Base-by-base conservation (phyloP, 2,888 invertebrate genomes). In the Drosophila histrio region DNA sequence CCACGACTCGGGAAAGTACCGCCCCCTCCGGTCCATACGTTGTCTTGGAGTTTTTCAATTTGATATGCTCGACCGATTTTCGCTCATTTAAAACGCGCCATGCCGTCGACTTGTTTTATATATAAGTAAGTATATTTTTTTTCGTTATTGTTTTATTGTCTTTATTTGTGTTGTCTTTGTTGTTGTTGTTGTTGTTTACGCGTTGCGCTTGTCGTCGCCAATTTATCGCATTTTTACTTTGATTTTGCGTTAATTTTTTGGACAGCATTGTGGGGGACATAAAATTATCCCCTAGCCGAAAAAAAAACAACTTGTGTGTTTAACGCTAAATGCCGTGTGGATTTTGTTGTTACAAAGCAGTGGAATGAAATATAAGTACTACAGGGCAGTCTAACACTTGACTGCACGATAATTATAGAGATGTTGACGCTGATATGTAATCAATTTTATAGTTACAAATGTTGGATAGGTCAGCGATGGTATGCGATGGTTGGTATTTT, bases 21-120 rank as follows among this genome's bases (percentile, higher is more conserved):
- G 11, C 32, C 13, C 26, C 8, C 22, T 30, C 3, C 2, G 2
- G 15, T 11, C 34, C 24, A 34, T 19, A 39, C 72, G 79, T 79
- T 74, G 79, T 73, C 84, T 73, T 79, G 72, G 77, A 72, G 80
- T 80, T 87, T 86, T 86, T 85, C 79, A 87, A 86, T 86, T 87
- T 86, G 86, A 83, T 83, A 83, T 87, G 87, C 87, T 87, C 81
- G 83, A 87, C 77, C 86, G 86, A 87, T 83, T 87, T 86, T 87
- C 84, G 76, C 87, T 87, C 87, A 84, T 84, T 84, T 84, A 75
- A 79, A 84, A 71, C 82, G 82, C 79, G 68, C 74, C 56, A 63
- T 24, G 49, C 61, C 66, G 61, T 49, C 58, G 59, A 46, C 53
- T 53, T 63, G 26, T 44, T 30, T n/a, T n/a, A n/a, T n/a, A n/a